These are phyloP conservation scores for Schizothorax lantsangensis DNA, from an alignment of 2,797 vertebrate genomes.

Conservation along the genomic window DNA sequence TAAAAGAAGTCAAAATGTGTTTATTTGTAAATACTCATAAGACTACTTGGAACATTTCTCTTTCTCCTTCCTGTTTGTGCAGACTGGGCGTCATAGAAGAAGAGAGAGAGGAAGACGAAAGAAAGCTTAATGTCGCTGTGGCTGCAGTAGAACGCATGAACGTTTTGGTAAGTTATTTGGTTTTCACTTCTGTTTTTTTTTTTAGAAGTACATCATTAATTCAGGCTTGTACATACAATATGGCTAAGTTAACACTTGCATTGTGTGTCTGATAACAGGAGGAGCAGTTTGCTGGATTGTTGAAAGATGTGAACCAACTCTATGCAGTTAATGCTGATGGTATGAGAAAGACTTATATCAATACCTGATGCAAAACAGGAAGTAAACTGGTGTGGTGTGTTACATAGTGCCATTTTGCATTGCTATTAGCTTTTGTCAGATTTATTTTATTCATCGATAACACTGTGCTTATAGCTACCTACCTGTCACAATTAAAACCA, in stretches of 20 bases:
- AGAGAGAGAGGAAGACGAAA: constrained; percentile 82
- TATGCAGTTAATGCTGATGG: constrained; percentile 56
- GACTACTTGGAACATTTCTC: not conserved
- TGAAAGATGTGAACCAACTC: constrained; percentile 71
- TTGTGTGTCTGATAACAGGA: constrained; percentile 71
- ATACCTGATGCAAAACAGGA: constrained; percentile 32
- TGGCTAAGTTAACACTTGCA: not conserved
- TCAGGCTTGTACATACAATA: not conserved
- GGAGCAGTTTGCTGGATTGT: constrained; percentile 78
- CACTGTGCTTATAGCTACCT: not conserved
- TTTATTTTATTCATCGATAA: not conserved
- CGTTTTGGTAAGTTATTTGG: constrained; percentile 73
- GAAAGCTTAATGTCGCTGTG: constrained; percentile 74
- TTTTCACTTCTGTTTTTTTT: not conserved
- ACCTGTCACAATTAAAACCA: not conserved
- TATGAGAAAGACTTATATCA: constrained; percentile 62
- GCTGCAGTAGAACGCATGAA: constrained; percentile 80
- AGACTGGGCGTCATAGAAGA: constrained; percentile 84
- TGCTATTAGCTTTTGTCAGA: not conserved
- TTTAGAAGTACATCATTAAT: not conserved
- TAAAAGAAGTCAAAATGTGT: not conserved
- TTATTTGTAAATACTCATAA: not conserved
- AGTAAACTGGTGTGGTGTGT: not conserved
- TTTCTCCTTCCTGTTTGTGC: constrained; percentile 40
- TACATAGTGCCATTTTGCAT: not conserved